Conservation (phyloP, 2,113 vertebrate species). For the Pagrus major region DNA sequence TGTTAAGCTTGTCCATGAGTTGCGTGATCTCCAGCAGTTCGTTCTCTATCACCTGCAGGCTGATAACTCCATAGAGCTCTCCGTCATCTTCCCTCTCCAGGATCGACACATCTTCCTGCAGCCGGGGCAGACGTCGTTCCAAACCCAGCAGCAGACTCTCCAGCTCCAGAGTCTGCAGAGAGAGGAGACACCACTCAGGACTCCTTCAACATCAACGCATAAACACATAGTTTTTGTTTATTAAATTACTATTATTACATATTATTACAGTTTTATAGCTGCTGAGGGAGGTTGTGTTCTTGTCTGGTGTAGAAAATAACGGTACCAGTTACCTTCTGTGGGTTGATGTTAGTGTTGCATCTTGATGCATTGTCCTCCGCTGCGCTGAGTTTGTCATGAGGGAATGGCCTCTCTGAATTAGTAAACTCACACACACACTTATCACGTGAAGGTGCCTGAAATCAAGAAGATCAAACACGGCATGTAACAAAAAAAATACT, state of each 20-base stretch:
- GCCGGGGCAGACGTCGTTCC: conserved; percentile 69
- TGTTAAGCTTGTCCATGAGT: conserved; percentile 76
- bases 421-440: conserved; percentile 78
- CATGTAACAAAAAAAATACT: neutral
- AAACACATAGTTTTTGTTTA: neutral
- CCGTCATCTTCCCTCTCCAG: conserved; percentile 80
- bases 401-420: conserved; percentile 64
- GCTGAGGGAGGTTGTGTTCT: neutral
- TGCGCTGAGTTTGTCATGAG: conserved; percentile 63
- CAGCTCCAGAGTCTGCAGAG: conserved; percentile 62
- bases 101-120: conserved; percentile 58
- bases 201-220: too few relatives aligned
- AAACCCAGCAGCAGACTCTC: conserved; percentile 74
- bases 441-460: conserved; percentile 25
- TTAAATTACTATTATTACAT: neutral
- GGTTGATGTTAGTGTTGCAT: conserved; percentile 68
- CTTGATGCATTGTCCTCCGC: conserved; percentile 21
- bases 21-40: conserved; percentile 75
- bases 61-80: conserved; percentile 74
- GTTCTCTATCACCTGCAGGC: conserved; percentile 79
- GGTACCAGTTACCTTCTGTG: conserved; percentile 73
- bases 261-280: neutral
- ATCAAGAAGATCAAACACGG: neutral
- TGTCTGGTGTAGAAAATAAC: neutral
- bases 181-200: neutral